phyloP scores from a whole-genome alignment of 2,888 invertebrate genomes.

The Ormyrus labotus region DNA sequence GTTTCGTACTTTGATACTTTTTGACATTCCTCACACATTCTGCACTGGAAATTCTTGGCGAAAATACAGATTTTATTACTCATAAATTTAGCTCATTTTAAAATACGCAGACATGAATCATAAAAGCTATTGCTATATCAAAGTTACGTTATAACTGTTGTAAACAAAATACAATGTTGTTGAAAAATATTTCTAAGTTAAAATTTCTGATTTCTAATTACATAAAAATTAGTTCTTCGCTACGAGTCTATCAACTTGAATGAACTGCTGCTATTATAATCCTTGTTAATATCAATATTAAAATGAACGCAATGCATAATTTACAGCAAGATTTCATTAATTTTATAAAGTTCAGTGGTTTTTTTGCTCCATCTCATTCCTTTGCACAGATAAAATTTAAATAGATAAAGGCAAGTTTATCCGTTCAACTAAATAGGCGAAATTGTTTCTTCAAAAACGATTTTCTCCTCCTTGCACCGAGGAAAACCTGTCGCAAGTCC shows the following conservation, averaged over 20 bases:
- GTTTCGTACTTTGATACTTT: neutral
- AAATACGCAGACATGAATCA: neutral
- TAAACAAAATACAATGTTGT: too few relatives aligned
- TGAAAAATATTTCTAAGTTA: too few relatives aligned
- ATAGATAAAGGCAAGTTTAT: neutral
- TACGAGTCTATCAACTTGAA: too few relatives aligned
- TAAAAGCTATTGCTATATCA: neutral
- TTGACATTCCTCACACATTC: neutral
- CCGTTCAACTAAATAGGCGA: neutral
- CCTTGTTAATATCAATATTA: too few relatives aligned
- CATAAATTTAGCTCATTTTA: neutral
- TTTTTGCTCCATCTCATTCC: neutral
- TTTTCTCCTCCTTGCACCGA: neutral
- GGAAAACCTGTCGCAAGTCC: neutral
- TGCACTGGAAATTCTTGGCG: neutral
- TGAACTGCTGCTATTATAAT: too few relatives aligned
- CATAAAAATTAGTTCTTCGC: too few relatives aligned
- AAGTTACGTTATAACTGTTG: neutral
- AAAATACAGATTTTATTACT: neutral
- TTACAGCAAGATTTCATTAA: too few relatives aligned
- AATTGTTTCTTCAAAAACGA: slow-evolving; percentile 22
- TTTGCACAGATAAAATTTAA: slow-evolving; percentile 10
- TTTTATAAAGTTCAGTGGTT: too few relatives aligned
- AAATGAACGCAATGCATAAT: too few relatives aligned
- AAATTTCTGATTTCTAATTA: too few relatives aligned